A percentile compares a stretch with the other conserved stretches of the same genome.
Conservation (phyloP, 1,140 invertebrate species). For the Trichogramma pretiosum region DNA sequence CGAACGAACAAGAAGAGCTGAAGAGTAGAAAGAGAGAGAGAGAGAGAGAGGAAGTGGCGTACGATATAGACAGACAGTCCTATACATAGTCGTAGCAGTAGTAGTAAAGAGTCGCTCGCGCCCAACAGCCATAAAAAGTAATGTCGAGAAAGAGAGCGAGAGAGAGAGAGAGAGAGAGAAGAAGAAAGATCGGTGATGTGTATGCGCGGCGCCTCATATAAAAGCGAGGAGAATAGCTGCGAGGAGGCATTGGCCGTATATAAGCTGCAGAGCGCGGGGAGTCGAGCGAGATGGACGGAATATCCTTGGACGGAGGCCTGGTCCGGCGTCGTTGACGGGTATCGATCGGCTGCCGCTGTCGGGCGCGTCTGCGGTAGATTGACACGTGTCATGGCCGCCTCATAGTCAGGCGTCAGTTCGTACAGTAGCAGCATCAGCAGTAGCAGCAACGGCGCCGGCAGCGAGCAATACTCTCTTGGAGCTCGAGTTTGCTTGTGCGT, state of each 20-base stretch:
- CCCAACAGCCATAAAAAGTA: conserved; percentile 18
- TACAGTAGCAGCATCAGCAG: conserved; percentile 23
- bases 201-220: too few species aligned
- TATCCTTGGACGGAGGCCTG: too few species aligned
- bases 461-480: too few species aligned
- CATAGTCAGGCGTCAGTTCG: not conserved
- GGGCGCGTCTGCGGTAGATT: conserved; percentile 45
- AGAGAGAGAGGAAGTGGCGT: conserved; percentile 14
- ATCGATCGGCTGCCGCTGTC: conserved; percentile 45
- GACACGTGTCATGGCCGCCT: conserved; percentile 46
- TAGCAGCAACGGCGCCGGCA: conserved; percentile 24
- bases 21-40: conserved; percentile 14
- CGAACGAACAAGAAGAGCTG: conserved; percentile 21
- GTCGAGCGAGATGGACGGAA: too few species aligned
- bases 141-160: conserved; percentile 17
- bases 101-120: too few species aligned
- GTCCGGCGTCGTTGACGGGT: conserved; percentile 28
- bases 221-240: too few species aligned
- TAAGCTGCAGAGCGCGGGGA: too few species aligned
- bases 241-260: too few species aligned
- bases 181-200: too few species aligned
- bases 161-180: not conserved
- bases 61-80: too few species aligned
- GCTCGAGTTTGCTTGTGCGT: too few species aligned
- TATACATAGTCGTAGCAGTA: too few species aligned